Conservation (phyloP, 1,140 invertebrate species). For the Neuroterus valhalla region DNA sequence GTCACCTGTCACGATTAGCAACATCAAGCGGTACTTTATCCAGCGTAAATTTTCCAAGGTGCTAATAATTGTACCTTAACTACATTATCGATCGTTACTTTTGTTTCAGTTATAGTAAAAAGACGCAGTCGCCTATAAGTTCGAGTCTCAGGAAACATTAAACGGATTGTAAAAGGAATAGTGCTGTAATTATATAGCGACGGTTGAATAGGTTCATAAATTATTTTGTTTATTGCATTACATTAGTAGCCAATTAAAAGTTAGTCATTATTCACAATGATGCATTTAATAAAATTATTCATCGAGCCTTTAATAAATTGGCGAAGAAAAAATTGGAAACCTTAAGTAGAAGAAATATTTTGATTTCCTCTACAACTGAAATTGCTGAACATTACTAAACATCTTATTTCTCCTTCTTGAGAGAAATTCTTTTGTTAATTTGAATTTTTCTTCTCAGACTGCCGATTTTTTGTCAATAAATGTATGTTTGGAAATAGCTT, state of each 20-base stretch:
- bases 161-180: constrained; percentile 37
- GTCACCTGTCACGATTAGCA: constrained; percentile 16
- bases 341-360: no score
- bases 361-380: no score
- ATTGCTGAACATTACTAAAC: no score
- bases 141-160: constrained; percentile 16
- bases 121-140: not conserved
- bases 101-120: constrained; percentile 27
- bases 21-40: constrained; percentile 14
- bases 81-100: constrained; percentile 27
- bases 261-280: constrained; percentile 42
- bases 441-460: no score
- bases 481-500: not conserved
- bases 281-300: not conserved
- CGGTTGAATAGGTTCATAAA: constrained; percentile 43
- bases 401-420: no score
- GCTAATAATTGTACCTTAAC: constrained; percentile 19
- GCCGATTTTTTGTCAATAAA: not conserved
- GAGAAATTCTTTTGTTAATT: no score
- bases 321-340: no score
- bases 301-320: no score
- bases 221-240: constrained; percentile 43
- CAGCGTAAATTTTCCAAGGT: constrained; percentile 15
- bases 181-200: constrained; percentile 37
- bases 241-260: constrained; percentile 25